These are phyloP conservation scores for Pediacus dermestoides DNA, from an alignment of 2,888 invertebrate species.

Conservation along the genomic window DNA sequence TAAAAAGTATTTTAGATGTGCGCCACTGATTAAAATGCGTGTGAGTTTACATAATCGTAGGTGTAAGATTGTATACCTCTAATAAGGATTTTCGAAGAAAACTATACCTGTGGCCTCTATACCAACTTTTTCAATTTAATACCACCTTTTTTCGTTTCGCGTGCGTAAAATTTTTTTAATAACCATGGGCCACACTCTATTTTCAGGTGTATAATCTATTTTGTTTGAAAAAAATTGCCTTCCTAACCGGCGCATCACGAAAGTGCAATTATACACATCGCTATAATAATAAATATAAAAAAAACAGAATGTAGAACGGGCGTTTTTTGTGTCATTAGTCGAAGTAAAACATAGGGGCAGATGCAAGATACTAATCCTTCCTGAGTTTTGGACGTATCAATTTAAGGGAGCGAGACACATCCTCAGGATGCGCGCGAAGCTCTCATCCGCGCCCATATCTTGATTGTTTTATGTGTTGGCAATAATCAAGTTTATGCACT, in stretches of 20 bases:
- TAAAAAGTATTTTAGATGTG: too few relatives aligned
- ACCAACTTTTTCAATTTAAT: too few relatives aligned
- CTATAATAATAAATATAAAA: slow-evolving; percentile 13
- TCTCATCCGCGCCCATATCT: slow-evolving; percentile 7
- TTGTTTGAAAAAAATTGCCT: slow-evolving; percentile 1
- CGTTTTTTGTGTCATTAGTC: slow-evolving; percentile 10
- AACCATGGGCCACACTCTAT: too few relatives aligned
- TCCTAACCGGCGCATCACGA: slow-evolving; percentile 13
- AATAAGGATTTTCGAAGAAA: too few relatives aligned
- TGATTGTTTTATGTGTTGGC: slow-evolving; percentile 18
- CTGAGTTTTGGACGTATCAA: slow-evolving; percentile 2
- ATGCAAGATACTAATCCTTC: slow-evolving; percentile 5
- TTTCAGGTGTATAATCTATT: too few relatives aligned
- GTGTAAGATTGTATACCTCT: too few relatives aligned
- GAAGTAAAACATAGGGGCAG: slow-evolving; percentile 2
- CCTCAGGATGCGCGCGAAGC: background rate
- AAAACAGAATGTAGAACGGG: slow-evolving; percentile 9
- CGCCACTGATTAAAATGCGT: too few relatives aligned
- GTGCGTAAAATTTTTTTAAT: slow-evolving; percentile 17
- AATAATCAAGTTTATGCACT: slow-evolving; percentile 16
- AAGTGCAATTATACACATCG: slow-evolving; percentile 17
- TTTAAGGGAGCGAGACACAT: too few relatives aligned
- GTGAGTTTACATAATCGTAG: too few relatives aligned
- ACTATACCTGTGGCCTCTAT: too few relatives aligned
- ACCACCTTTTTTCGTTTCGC: too few relatives aligned